Percentiles rank a stretch among this genome's conserved stretches.
Conservation (phyloP, 2,113 vertebrate species). For the Crotalus tigris region DNA sequence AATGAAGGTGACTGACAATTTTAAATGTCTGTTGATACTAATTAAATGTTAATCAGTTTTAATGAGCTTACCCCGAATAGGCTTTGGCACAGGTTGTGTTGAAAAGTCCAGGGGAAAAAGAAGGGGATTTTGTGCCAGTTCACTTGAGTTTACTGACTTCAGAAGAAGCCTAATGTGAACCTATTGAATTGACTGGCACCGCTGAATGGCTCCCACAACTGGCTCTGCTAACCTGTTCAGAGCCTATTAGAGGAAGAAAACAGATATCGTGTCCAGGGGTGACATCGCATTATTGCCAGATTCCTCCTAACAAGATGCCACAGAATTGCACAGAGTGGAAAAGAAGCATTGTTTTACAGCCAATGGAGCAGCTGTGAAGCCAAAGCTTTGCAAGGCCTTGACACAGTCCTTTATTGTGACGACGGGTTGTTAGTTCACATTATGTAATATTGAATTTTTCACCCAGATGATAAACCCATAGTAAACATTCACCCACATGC, state of each 20-base stretch:
- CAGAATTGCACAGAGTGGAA: background rate
- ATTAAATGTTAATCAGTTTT: background rate
- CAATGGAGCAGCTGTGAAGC: background rate
- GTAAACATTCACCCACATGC: background rate
- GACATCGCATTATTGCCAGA: background rate
- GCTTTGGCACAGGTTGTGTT: background rate
- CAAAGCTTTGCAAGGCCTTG: background rate
- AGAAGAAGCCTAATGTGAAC: background rate
- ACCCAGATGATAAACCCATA: background rate
- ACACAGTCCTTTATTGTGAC: background rate
- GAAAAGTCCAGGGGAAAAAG: background rate
- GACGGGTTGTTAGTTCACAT: background rate
- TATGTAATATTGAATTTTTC: background rate
- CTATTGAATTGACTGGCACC: slow-evolving; percentile 1
- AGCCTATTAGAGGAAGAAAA: slow-evolving; percentile 10
- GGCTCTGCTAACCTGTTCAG: background rate
- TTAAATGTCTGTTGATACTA: background rate
- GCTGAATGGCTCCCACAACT: background rate
- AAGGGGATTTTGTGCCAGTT: background rate
- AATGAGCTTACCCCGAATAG: background rate
- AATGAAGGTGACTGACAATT: background rate
- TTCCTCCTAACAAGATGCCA: background rate
- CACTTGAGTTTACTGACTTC: background rate
- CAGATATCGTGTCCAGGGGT: background rate
- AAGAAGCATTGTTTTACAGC: background rate